A percentile compares a stretch with the other conserved stretches of the same genome.
phyloP scores from a whole-genome alignment of 1,140 invertebrate species.

The Ganaspis sp. region DNA sequence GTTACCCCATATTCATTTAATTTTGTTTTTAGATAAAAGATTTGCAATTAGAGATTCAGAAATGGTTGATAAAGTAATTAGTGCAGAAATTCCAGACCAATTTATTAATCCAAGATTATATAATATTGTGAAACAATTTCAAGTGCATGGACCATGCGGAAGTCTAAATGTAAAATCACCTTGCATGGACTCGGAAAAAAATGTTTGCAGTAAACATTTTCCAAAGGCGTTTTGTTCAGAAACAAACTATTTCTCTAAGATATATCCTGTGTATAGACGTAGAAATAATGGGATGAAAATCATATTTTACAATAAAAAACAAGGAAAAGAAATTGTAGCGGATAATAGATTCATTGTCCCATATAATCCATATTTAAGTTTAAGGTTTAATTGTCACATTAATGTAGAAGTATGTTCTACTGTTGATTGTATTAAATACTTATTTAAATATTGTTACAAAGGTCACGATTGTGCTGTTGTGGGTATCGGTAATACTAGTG shows the following conservation, averaged over 20 bases:
- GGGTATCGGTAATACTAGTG: no score
- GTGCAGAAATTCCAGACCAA: slow-evolving; percentile 26
- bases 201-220: slow-evolving; percentile 53
- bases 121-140: slow-evolving; percentile 51
- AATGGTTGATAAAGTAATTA: not conserved
- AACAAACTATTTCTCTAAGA: not conserved
- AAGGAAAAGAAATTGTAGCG: not conserved
- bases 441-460: slow-evolving; percentile 28
- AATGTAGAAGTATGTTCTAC: slow-evolving; percentile 13
- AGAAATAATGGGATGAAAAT: not conserved
- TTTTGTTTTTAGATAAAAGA: not conserved
- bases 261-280: not conserved
- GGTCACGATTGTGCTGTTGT: slow-evolving; percentile 12
- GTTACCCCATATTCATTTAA: slow-evolving; percentile 9
- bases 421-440: not conserved
- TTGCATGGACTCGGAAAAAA: slow-evolving; percentile 5
- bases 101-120: not conserved
- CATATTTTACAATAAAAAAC: not conserved
- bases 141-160: slow-evolving; percentile 64
- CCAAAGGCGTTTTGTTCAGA: slow-evolving; percentile 46
- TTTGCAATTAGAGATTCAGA: not conserved
- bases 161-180: slow-evolving; percentile 36
- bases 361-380: not conserved
- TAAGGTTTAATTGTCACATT: slow-evolving; percentile 18
- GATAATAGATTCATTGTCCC: slow-evolving; percentile 13